Evolutionary conservation across 1,140 invertebrate genomes (phyloP).

Genomic region (Apis laboriosa): DNA sequence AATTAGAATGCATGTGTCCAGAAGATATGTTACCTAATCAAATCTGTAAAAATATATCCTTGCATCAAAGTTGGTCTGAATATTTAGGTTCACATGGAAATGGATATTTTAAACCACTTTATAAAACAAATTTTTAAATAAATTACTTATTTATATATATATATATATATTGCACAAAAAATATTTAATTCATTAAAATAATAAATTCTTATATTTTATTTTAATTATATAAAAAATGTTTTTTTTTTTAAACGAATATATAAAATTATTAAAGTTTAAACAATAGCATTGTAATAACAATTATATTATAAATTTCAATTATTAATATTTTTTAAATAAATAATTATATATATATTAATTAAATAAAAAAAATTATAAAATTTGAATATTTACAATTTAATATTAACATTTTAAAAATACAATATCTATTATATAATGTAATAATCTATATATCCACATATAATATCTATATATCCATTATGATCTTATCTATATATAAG

Average conservation of each 20-base stretch:
- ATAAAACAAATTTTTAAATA: slow-evolving; percentile 50
- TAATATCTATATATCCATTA: not conserved
- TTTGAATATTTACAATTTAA: not conserved
- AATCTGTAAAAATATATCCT: slow-evolving; percentile 79
- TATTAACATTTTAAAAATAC: not conserved
- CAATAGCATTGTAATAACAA: not conserved
- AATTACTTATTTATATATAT: not conserved
- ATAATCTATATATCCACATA: not conserved
- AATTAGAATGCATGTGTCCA: slow-evolving; percentile 81
- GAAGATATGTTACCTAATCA: slow-evolving; percentile 77
- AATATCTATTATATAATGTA: not conserved
- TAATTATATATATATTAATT: not conserved
- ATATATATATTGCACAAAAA: slow-evolving; percentile 2
- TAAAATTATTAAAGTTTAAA: slow-evolving; percentile 21
- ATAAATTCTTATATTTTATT: slow-evolving; percentile 24
- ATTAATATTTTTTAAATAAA: not conserved
- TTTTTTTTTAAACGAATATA: slow-evolving; percentile 6
- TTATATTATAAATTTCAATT: not conserved
- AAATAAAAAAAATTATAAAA: not conserved
- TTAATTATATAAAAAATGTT: slow-evolving; percentile 14
- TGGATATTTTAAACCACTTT: slow-evolving; percentile 77
- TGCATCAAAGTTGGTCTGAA: slow-evolving; percentile 80
- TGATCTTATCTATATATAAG: not conserved
- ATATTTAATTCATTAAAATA: not conserved
- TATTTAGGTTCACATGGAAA: slow-evolving; percentile 80